A percentile compares a stretch with the other conserved stretches of the same genome.
These are phyloP conservation scores for Todiramphus chloris DNA, from an alignment of 2,113 vertebrate species.

Conservation along the genomic window DNA sequence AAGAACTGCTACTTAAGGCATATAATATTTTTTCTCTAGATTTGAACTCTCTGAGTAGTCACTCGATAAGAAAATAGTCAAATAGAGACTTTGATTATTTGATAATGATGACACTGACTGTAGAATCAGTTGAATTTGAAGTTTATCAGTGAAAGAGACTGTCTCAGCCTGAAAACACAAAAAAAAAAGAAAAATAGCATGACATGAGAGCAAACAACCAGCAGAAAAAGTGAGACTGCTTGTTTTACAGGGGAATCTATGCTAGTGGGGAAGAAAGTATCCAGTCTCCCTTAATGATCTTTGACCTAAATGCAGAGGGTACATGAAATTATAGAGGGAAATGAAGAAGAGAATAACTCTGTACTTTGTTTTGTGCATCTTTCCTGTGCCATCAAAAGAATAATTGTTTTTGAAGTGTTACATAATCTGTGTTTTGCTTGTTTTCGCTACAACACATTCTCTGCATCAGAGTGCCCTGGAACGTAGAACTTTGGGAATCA, in stretches of 20 bases:
- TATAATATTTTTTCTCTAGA: not conserved
- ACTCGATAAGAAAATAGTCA: not conserved
- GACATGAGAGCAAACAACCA: not conserved
- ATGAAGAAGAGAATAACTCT: not conserved
- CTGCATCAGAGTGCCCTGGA: not conserved
- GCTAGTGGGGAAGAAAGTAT: not conserved
- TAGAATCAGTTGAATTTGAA: not conserved
- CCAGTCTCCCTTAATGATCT: not conserved
- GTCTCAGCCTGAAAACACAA: not conserved
- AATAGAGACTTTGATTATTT: not conserved
- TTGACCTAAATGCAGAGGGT: not conserved
- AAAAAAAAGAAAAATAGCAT: not conserved
- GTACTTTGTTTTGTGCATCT: not conserved
- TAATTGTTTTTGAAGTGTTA: not conserved
- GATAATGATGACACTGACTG: not conserved
- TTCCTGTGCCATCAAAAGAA: not conserved
- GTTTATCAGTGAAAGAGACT: not conserved
- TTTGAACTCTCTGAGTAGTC: not conserved
- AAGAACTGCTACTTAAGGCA: not conserved
- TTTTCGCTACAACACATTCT: not conserved
- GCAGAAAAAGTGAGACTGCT: not conserved
- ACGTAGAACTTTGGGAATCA: not conserved
- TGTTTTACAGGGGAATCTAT: not conserved
- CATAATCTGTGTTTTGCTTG: not conserved
- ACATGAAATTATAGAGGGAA: not conserved